Conservation (phyloP, 1,140 invertebrate species). For the Sycophaga agraensis region DNA sequence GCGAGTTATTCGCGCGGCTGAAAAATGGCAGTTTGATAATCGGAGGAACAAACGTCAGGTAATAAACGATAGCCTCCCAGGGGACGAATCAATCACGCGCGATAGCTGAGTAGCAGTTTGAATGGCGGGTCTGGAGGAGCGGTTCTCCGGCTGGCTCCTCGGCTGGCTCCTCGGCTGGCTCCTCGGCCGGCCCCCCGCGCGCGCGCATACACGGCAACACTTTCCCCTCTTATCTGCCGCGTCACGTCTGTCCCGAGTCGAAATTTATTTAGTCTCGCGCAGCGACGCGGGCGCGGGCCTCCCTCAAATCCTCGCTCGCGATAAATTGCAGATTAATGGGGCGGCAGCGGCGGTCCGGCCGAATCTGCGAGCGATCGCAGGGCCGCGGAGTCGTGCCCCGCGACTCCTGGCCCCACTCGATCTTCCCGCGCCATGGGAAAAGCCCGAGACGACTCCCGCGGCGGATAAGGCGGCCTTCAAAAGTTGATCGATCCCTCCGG, state of each 20-base stretch:
- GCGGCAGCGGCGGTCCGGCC: too few relatives aligned
- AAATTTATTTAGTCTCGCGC: constrained; percentile 22
- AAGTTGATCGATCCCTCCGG: too few relatives aligned
- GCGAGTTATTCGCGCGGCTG: not conserved
- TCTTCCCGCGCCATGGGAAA: too few relatives aligned
- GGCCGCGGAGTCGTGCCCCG: not conserved
- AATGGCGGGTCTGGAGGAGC: too few relatives aligned
- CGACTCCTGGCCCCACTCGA: not conserved
- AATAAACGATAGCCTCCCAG: constrained; percentile 15
- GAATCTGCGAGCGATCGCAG: constrained; percentile 8
- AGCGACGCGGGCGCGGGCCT: too few relatives aligned
- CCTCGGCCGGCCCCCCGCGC: too few relatives aligned
- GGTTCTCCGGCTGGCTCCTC: too few relatives aligned
- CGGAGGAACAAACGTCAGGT: constrained; percentile 13
- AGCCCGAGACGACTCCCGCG: too few relatives aligned
- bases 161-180: too few relatives aligned
- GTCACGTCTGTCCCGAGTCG: constrained; percentile 17
- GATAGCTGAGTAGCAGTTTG: constrained; percentile 12
- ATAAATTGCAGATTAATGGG: constrained; percentile 23
- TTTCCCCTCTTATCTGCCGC: constrained; percentile 19
- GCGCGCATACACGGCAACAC: too few relatives aligned
- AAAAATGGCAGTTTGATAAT: constrained; percentile 13
- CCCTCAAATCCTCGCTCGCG: constrained; percentile 4
- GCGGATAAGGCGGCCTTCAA: too few relatives aligned
- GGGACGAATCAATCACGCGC: constrained; percentile 19